Evolutionary conservation across 53 echinoderm and acorn worm genomes (phyloP), one percentile per base, ranked within the genome.

Genomic region (Crossaster papposus): DNA sequence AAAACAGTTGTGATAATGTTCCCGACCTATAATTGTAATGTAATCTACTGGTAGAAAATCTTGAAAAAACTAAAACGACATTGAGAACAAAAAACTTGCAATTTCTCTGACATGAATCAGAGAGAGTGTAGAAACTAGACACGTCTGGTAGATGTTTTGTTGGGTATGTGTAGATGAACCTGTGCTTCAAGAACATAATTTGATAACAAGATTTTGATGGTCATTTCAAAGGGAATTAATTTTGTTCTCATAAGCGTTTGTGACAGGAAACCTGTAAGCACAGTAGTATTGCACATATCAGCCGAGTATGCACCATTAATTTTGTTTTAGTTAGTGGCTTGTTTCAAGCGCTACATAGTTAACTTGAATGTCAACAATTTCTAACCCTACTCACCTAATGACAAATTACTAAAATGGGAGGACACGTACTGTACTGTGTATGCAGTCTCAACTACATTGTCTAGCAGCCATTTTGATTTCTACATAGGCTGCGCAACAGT

Each of bases 211-310:
- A 44, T 44, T 5, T 44, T 44, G 44, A 44, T 44, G 44, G 44
- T 44, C 44, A 44, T 44, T 44, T 44, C 6, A 44, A 44, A 44
- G 5, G 44, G 44, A 44, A 44, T 44, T 44, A 9, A 7, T 44
- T 44, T 38, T 38, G 5, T 44, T 44, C 44, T 9, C 71, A 31
- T 5, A 71, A 14, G 22, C 12, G 14, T 50, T 44, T 38, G 33
- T 78, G 50, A n/a, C 78, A 50, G 78, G 50, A 78, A 23, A 51
- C 78, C 78, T 78, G 78, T 50, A 23, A 44, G 50, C 78, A 50
- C n/a, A n/a, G n/a, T 24, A 36, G 20, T 24, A 50, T 35, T 78
- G 78, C 78, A 78, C 78, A 50, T 75, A 14, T 17, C 58, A 58
- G 58, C 12, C 5, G 44, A 38, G 78, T 44, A 78, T 44, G 78